These are phyloP conservation scores for Resseliella maxima DNA, from an alignment of 2,888 invertebrate genomes.

Conservation along the genomic window DNA sequence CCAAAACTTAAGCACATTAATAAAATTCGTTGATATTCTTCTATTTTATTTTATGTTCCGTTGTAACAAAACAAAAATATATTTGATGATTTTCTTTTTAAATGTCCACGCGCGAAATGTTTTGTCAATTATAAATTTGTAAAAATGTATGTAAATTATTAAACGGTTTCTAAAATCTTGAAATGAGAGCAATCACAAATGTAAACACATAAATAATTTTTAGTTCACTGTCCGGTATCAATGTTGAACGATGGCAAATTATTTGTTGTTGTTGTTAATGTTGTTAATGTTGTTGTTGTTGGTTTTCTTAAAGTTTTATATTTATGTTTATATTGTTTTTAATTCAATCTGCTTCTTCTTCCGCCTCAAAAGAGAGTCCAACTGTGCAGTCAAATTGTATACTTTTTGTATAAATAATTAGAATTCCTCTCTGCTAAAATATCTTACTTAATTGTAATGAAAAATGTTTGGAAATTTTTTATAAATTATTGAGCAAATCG, in stretches of 20 bases:
- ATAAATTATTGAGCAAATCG: slow-evolving; percentile 55
- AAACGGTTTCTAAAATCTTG: not conserved
- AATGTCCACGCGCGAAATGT: not conserved
- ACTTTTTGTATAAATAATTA: slow-evolving; percentile 43
- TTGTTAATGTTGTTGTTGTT: not conserved
- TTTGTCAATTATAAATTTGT: not conserved
- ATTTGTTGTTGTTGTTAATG: no score
- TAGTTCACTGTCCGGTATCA: not conserved
- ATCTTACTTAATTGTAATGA: slow-evolving; percentile 32
- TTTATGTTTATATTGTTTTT: not conserved
- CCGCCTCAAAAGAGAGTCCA: slow-evolving; percentile 1
- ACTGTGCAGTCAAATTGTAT: slow-evolving; percentile 5
- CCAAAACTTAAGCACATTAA: not conserved
- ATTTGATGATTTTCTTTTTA: not conserved
- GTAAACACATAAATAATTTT: not conserved
- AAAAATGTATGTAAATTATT: not conserved
- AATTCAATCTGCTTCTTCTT: not conserved
- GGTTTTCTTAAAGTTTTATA: not conserved
- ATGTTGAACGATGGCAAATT: not conserved
- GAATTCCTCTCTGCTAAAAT: slow-evolving; percentile 46
- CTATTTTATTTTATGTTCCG: not conserved
- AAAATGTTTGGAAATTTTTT: slow-evolving; percentile 8
- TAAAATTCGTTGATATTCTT: not conserved
- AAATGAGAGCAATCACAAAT: not conserved
- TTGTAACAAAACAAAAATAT: not conserved